Conservation (phyloP, 2,113 vertebrate species). For the Sturnus vulgaris region DNA sequence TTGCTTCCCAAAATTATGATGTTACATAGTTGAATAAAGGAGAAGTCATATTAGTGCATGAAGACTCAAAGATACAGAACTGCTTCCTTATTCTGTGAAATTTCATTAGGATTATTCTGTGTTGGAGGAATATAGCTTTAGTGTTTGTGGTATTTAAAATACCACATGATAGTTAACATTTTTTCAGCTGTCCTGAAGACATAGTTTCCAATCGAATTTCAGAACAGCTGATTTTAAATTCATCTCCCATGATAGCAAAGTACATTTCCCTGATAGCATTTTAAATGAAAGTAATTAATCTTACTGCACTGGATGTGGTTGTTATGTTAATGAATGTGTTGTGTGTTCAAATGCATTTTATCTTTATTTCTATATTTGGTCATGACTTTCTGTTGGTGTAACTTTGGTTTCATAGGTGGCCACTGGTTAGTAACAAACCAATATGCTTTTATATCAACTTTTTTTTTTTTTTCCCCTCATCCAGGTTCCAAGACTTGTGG, state of each 20-base stretch:
- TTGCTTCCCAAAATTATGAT: not conserved
- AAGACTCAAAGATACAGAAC: not conserved
- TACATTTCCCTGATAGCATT: not conserved
- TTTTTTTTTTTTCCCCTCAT: not conserved
- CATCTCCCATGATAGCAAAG: not conserved
- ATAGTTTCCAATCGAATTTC: not conserved
- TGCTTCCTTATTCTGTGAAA: not conserved
- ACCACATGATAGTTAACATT: not conserved
- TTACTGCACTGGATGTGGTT: not conserved
- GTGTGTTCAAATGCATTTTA: not conserved
- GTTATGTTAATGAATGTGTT: not conserved
- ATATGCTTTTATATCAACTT: not conserved
- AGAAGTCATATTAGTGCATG: not conserved
- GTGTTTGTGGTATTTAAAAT: not conserved
- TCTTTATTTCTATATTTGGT: not conserved
- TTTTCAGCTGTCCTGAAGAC: not conserved
- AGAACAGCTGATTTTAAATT: not conserved
- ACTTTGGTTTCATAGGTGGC: not conserved
- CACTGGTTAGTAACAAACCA: not conserved
- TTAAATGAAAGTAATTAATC: not conserved
- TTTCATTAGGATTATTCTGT: not conserved
- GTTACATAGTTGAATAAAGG: not conserved
- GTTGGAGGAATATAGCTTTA: not conserved
- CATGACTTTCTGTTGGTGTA: not conserved
- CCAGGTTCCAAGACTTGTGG: slow-evolving; percentile 89